Base-by-base conservation (phyloP, 2,888 invertebrate genomes). In the Pheosia gnoma region DNA sequence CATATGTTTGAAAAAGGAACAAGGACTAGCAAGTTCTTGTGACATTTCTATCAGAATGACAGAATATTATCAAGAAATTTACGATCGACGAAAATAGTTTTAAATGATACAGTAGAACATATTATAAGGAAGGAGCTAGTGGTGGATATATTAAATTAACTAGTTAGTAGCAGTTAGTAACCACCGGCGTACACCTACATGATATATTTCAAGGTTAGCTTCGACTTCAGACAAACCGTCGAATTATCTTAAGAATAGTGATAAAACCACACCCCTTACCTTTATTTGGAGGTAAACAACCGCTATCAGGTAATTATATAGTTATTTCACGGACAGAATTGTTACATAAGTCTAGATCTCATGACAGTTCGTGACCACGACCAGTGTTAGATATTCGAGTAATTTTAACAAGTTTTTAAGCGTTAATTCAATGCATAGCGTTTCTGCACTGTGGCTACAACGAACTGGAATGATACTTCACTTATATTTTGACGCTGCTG, bases 321-420 rank as follows among this genome's bases (percentile, higher is more conserved):
- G 82, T 83, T 86, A 87, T 85, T 88, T 89, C 85, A 85, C 84
- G 80, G 82, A 84, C 82, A 86, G 81, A 88, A 86, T 84, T 87
- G 89, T 93, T 93, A 93, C 92, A 92, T 93, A 93, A 93, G 93
- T 84, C 68, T 70, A 72, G 82, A 82, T 88, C 90, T 86, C 88
- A 90, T 93, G 93, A 91, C 92, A 90, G 85, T 72, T 80, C 70
- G 37, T 62, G 59, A 68, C 75, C 77, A 78, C 80, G 72, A 75
- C 79, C 79, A 79, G 71, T 79, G 81, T 81, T 82, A 82, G 68
- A 59, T 71, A 78, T 75, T 82, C 73, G 77, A 78, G 80, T 77
- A 71, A 77, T 80, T 78, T 81, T 70, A 72, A 73, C 61, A 75
- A 76, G 76, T 79, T 77, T 74, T 71, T 67, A 85, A 87, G 86